Evolutionary conservation across 1,140 invertebrate species (phyloP), one percentile per base, ranked within the genome.

Genomic region (Drosophila truncata): DNA sequence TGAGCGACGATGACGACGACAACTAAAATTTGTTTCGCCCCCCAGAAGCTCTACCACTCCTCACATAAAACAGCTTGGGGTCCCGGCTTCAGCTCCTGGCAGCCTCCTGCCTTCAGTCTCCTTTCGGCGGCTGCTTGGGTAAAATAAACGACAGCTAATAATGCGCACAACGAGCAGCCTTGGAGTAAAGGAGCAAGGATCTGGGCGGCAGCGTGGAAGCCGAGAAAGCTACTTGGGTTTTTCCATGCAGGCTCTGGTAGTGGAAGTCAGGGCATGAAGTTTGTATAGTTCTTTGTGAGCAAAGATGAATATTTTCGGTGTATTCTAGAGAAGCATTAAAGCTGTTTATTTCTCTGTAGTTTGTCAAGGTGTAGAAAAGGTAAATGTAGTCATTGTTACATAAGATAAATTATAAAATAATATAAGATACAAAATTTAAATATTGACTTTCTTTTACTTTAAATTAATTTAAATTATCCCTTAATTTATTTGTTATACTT

Each of bases 81-180:
- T 63, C 47, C 49, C 39, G 44, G 20, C 60, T 55, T 14, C 25
- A 29, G 41, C 37, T 75, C 55, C 41, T 44, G 57, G 52, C 57
- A 50, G 59, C 39, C 49, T 31, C 49, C 49, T 10, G 31, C 50
- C 20, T 37, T 20, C 47, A 27, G 59, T 50, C 57, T 64, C 25
- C 46, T 65, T 27, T 58, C 42, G 58, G 69, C 46, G 31, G 72
- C 63, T 82, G 66, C 66, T 69, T 80, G 84, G 76, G 80, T 84
- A 78, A 88, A 87, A 87, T 88, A 88, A 87, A 87, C 80, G 84
- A 88, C 84, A 87, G 84, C 84, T 88, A 87, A 87, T 87, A 87
- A 88, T 88, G 84, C 84, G 59, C 84, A 87, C 77, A 87, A 80
- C 80, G 80, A 83, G 79, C 70, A 79, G 69, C 60, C 64, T 16